Conservation (phyloP, 2,888 invertebrate genomes). For the Nomada fabriciana region DNA sequence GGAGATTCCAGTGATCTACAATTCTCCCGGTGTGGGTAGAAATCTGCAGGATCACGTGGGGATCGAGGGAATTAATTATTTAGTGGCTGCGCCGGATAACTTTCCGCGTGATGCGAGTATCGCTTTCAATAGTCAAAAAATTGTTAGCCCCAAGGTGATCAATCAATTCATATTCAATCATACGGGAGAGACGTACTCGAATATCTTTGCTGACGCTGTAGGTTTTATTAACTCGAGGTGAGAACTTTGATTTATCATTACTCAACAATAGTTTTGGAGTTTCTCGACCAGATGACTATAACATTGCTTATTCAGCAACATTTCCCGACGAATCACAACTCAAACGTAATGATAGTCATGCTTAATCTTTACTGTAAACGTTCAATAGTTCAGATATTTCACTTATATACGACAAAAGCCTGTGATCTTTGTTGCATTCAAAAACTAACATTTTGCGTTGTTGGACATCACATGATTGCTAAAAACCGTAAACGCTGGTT, state of each 20-base stretch:
- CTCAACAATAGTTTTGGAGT: neutral
- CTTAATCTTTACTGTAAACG: no score
- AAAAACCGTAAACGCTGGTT: no score
- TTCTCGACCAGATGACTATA: neutral
- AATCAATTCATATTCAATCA: conserved; percentile 17
- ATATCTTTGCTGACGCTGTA: neutral
- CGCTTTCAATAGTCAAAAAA: neutral
- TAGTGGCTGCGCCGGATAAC: conserved; percentile 86
- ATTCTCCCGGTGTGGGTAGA: conserved; percentile 90
- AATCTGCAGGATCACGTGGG: conserved; percentile 94
- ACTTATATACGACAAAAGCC: no score
- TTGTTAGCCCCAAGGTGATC: neutral
- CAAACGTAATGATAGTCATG: no score
- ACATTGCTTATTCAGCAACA: neutral
- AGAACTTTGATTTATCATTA: conserved; percentile 12
- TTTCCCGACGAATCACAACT: no score
- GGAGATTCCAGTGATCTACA: conserved; percentile 87
- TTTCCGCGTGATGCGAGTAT: neutral
- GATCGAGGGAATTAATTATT: conserved; percentile 89
- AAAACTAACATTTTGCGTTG: no score
- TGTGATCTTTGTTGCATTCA: no score
- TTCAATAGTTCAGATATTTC: no score
- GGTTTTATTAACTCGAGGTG: conserved; percentile 60
- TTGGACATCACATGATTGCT: no score
- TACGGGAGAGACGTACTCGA: conserved; percentile 25